Conservation (phyloP, 1,140 invertebrate species). For the Drosophila bifasciata region DNA sequence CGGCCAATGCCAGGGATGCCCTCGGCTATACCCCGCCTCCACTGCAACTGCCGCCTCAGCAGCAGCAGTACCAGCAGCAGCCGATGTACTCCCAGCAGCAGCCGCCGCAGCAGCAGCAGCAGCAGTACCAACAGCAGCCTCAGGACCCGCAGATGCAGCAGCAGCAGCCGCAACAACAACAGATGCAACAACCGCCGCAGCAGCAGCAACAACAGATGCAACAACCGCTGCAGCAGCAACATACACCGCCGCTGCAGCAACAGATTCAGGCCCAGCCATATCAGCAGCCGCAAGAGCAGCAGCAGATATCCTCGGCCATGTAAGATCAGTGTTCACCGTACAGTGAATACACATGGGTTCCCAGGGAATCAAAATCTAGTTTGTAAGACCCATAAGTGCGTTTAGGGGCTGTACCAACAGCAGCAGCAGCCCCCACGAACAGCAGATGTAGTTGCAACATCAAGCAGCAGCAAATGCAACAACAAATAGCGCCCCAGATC, state of each 20-base stretch:
- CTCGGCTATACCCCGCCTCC: conserved; percentile 51
- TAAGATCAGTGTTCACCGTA: conserved; percentile 35
- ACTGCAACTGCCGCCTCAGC: conserved; percentile 47
- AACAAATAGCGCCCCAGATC: no score
- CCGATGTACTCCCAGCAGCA: conserved; percentile 6
- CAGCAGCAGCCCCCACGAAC: conserved; percentile 15
- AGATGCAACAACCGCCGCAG: conserved; percentile 9
- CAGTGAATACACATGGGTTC: conserved; percentile 7
- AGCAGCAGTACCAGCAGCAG: conserved; percentile 29
- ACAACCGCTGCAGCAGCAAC: conserved; percentile 19
- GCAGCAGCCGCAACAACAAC: conserved; percentile 37
- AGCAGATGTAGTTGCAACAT: no score
- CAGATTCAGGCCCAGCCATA: conserved; percentile 15
- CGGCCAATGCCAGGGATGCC: conserved; percentile 54
- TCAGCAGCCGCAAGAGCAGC: conserved; percentile 44
- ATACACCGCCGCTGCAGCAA: conserved; percentile 22
- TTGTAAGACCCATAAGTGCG: conserved; percentile 69
- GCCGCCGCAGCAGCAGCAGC: conserved; percentile 33
- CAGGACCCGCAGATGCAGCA: conserved; percentile 14
- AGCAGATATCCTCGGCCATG: conserved; percentile 74
- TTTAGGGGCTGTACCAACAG: conserved; percentile 35
- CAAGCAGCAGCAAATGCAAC: no score
- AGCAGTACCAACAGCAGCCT: conserved; percentile 27
- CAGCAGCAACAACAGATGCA: conserved; percentile 20
- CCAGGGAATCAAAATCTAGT: conserved; percentile 47